These are phyloP conservation scores for Hippocampus abdominalis DNA, from an alignment of 2,113 vertebrate genomes.

Conservation along the genomic window DNA sequence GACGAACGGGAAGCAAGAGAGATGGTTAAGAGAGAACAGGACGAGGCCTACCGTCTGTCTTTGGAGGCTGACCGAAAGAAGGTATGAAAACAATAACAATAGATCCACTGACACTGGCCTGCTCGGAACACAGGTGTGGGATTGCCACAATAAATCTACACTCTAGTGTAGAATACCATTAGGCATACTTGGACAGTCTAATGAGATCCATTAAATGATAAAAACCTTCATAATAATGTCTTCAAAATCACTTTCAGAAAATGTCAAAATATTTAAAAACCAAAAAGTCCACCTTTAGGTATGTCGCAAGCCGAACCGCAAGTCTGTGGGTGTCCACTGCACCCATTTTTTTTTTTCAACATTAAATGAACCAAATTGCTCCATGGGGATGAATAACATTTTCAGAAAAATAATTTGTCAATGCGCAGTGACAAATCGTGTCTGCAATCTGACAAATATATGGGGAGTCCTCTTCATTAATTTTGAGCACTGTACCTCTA, in stretches of 20 bases:
- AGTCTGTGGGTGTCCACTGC: no score
- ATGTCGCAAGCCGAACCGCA: no score
- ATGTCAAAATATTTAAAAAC: background rate
- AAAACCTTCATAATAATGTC: background rate
- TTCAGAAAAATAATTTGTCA: no score
- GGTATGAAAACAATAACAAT: conserved; percentile 64
- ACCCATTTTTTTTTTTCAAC: background rate
- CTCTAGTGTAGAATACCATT: background rate
- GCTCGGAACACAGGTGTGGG: background rate
- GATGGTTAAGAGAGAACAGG: conserved; percentile 95
- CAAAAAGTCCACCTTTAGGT: no score
- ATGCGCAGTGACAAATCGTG: background rate
- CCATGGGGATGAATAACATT: background rate
- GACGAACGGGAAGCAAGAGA: conserved; percentile 97
- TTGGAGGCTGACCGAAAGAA: conserved; percentile 97
- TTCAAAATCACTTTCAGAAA: background rate
- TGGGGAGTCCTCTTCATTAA: no score
- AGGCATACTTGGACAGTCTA: background rate
- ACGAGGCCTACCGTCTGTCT: conserved; percentile 94
- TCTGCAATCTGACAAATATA: no score
- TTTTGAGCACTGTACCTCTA: no score
- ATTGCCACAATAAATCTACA: background rate
- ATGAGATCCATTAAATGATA: background rate
- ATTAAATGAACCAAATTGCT: background rate
- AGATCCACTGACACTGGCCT: background rate